phyloP scores from a whole-genome alignment of 2,113 vertebrate species.

The Phalacrocorax brasilianus region DNA sequence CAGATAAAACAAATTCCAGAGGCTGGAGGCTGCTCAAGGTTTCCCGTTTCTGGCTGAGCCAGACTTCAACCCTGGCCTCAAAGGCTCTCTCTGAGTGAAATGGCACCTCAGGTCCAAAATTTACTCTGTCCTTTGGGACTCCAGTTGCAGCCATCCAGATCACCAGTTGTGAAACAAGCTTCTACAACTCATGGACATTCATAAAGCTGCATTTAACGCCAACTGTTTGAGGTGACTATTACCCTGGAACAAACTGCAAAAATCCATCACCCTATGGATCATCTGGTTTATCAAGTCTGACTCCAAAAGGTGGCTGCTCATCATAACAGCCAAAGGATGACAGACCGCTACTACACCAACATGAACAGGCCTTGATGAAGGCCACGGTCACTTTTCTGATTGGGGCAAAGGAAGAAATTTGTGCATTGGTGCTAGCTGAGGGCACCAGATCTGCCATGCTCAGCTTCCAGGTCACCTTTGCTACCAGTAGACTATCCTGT shows the following conservation, averaged over 20 bases:
- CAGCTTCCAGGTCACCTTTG: not conserved
- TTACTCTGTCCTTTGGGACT: not conserved
- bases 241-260: not conserved
- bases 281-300: rapidly evolving
- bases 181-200: not conserved
- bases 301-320: not conserved
- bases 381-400: not conserved
- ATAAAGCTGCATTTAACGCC: not conserved
- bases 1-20: conserved; percentile 21
- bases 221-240: not conserved
- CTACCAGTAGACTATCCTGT: not conserved
- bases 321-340: not conserved
- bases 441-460: not conserved
- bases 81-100: not conserved
- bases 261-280: not conserved
- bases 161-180: not conserved
- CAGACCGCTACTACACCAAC: not conserved
- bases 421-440: not conserved
- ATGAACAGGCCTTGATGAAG: not conserved
- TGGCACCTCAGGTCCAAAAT: not conserved
- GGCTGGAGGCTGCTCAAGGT: not conserved
- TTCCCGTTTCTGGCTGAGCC: not conserved
- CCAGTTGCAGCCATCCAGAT: not conserved
- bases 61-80: not conserved
- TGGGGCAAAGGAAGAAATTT: not conserved